Evolutionary conservation across 2,888 invertebrate genomes (phyloP), one percentile per base, ranked within the genome.

Genomic region (Cyclophora punctaria): DNA sequence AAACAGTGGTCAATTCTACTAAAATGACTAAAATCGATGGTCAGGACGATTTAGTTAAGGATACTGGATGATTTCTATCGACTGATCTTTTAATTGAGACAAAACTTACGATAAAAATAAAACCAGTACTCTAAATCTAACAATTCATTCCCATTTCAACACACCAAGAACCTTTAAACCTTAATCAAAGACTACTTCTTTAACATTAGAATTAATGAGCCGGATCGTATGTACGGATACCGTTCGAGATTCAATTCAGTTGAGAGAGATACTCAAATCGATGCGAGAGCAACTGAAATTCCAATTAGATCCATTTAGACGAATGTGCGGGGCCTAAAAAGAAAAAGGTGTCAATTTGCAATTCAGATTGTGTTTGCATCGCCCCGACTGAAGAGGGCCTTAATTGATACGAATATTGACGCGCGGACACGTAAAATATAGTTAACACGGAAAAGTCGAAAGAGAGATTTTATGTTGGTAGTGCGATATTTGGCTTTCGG

Each of bases 361-460:
- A 83, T 81, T 80, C 78, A 75, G 66, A 80, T 80, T 67, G 64
- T 69, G 69, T 77, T 77, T 71, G 68, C 65, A 68, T 72, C 69
- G 60, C 66, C 62, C 64, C 64, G 61, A 49, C 54, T 77, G 77
- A 77, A 83, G 71, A 69, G 77, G 63, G 58, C 61, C 64, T 74
- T 83, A 81, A 83, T 82, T 83, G 82, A 78, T 75, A 72, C 69
- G 78, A 74, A 74, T 77, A 75, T 72, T 73, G 69, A 58, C 53
- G 52, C 50, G 46, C 48, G 56, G 53, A 55, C 53, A 49, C 50
- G 55, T 50, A 51, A 37, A 37, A 37, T 37, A 37, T 37, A 37
- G 20, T 20, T 7, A 43, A 43, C 42, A 7, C 7, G 42, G 5
- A 43, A 43, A 7, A 7, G 42, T 43, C n/a, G 20, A 2, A 20